Evolutionary conservation across 1,140 invertebrate species (phyloP), one percentile per base, ranked within the genome.

Genomic region (Solenopsis fugax): DNA sequence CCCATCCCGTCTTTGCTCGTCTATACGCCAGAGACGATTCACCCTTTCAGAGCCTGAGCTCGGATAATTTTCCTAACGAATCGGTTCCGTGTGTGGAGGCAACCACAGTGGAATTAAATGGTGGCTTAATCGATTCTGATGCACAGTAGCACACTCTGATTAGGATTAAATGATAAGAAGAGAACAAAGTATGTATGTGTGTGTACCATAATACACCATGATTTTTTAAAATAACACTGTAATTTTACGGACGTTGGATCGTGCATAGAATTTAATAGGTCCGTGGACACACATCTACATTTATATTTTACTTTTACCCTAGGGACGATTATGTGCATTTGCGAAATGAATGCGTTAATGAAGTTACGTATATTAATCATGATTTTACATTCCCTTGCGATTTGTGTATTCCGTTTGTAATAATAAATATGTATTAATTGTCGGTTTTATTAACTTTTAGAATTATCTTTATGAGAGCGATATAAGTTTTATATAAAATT

Each of bases 31-130:
- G 86, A 87, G 37, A 56, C 87, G 80, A 88, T 84, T 87, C 88
- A 88, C 86, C 90, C 92, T 93, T 91, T 92, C 92, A 91, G 88
- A 92, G 90, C 88, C 86, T 75, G 41, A 67, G 88, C 88, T 86
- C 81, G 89, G 91, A 93, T 94, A 93, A 94, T 93, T 94, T 92
- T 90, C 90, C 91, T 91, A 93, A 93, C 93, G 91, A 93, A 92
- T 93, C 69, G 89, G 89, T 89, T 88, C 86, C 86, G 87, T 80
- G 34, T 71, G 21, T n/a, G 56, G 3, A 58, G 24, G 18, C 37
- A 24, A 86, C 13, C 50, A 50, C 12, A 86, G 87, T 90, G 84
- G 91, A 92, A 93, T 93, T 93, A 93, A 93, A 93, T 92, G 87
- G 87, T 87, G 89, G 89, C 91, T 91, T 92, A 91, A 93, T 93